A percentile compares a stretch with the other conserved stretches of the same genome.
Conservation (phyloP, 2,888 invertebrate species). For the Pardosa pseudoannulata region DNA sequence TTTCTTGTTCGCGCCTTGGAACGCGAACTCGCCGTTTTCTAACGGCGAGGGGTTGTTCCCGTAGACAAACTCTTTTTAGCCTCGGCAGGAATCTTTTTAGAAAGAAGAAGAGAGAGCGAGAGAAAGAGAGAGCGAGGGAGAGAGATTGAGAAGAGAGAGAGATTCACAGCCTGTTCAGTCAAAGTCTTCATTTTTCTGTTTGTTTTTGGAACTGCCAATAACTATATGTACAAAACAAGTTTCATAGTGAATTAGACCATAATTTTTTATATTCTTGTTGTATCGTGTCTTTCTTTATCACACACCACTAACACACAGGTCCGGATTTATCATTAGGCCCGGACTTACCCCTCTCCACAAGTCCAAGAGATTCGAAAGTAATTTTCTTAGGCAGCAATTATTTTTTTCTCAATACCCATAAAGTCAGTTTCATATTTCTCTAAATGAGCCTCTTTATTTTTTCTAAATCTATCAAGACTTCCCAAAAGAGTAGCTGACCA, state of each 20-base stretch:
- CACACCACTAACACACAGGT: too few relatives aligned
- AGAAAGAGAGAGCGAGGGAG: too few relatives aligned
- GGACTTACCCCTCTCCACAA: too few relatives aligned
- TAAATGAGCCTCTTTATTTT: too few relatives aligned
- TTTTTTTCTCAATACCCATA: too few relatives aligned
- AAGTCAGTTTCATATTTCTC: too few relatives aligned
- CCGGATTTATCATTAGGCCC: too few relatives aligned
- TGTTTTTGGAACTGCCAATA: conserved; percentile 62
- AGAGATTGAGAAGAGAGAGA: not conserved
- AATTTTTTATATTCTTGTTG: conserved; percentile 60
- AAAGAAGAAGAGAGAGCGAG: too few relatives aligned
- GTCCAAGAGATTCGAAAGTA: too few relatives aligned
- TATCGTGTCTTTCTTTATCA: not conserved
- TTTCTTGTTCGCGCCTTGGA: not conserved
- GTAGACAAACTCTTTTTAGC: conserved; percentile 59
- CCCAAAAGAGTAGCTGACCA: too few relatives aligned
- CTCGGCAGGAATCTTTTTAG: conserved; percentile 35
- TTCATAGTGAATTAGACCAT: conserved; percentile 71
- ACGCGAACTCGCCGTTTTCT: not conserved
- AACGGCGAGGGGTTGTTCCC: not conserved
- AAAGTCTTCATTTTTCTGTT: conserved; percentile 60
- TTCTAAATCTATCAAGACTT: too few relatives aligned
- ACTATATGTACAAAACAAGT: conserved; percentile 72
- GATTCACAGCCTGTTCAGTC: conserved; percentile 55
- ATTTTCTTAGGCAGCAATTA: too few relatives aligned